phyloP scores from a whole-genome alignment of 2,888 invertebrate species.

The Amiota minor region DNA sequence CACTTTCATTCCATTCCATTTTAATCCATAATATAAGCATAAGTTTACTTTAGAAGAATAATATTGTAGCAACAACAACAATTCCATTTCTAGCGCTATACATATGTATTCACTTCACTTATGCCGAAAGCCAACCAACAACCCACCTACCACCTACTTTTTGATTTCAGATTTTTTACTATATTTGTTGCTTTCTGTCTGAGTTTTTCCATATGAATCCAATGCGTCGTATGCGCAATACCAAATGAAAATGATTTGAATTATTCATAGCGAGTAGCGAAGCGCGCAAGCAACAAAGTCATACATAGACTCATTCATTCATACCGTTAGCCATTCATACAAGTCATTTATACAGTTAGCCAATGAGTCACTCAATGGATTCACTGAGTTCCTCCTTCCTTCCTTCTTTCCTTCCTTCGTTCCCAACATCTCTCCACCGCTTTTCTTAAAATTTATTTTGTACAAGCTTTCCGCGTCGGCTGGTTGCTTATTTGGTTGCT shows the following conservation, averaged over 20 bases:
- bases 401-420: no score
- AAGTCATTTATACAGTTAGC: no score
- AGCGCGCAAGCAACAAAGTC: neutral
- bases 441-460: no score
- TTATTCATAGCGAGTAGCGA: constrained; percentile 35
- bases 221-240: constrained; percentile 30
- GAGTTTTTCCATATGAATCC: neutral
- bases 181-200: neutral
- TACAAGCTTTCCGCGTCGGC: neutral
- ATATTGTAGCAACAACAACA: neutral
- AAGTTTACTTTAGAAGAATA: no score
- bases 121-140: neutral
- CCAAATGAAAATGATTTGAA: constrained; percentile 49
- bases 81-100: neutral
- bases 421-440: no score
- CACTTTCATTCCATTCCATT: no score
- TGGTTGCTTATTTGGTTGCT: neutral
- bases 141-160: neutral
- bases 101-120: neutral
- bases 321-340: neutral
- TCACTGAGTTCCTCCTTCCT: no score
- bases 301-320: neutral
- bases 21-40: no score
- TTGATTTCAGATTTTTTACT: neutral
- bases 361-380: no score